Evolutionary conservation across 1,140 invertebrate genomes (phyloP), one percentile per base, ranked within the genome.

Genomic region (Stegodyphus mimosarum): DNA sequence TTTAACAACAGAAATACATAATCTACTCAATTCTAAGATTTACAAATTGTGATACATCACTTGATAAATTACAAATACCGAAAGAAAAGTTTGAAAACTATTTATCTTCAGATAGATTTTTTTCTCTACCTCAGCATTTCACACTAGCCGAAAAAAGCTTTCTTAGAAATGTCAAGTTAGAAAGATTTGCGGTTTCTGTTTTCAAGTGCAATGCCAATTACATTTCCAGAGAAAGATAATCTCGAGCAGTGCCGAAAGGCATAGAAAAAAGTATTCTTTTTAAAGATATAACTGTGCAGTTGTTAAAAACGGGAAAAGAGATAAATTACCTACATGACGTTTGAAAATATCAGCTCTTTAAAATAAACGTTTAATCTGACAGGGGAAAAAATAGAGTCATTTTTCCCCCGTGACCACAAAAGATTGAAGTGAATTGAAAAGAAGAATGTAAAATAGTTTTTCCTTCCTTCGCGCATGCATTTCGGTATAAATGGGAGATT

Each of bases 361-460:
- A 60, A 60, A 60, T 60, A 60, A 60, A 60, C 55, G 55, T 15
- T 60, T 60, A 60, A 60, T 60, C 55, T 60, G 55, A 60, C 55
- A 60, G 55, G 55, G 15, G 15, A 60, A 60, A 60, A 15, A 15
- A 15, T 9, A 60, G 55, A 60, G 15, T 60, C 15, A 60, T 60
- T 60, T 60, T 60, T 9, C 9, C 55, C 15, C 9, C 15, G 9
- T 60, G 55, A 60, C 9, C 55, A 15, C 55, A 60, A 60, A 33
- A 33, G 33, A 33, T 33, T 33, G 33, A 33, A 33, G 33, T 33
- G 33, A 33, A 33, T 33, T 33, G 33, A 33, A 33, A 33, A 33
- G 33, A 33, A 33, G 3, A 33, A 33, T 33, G 33, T 33, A 33
- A 33, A 33, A 33, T 3, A 33, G 33, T 33, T 33, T 33, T 33